A percentile compares a stretch with the other conserved stretches of the same genome.
Evolutionary conservation across 2,888 invertebrate species (phyloP).

Genomic region (Meta bourneti): DNA sequence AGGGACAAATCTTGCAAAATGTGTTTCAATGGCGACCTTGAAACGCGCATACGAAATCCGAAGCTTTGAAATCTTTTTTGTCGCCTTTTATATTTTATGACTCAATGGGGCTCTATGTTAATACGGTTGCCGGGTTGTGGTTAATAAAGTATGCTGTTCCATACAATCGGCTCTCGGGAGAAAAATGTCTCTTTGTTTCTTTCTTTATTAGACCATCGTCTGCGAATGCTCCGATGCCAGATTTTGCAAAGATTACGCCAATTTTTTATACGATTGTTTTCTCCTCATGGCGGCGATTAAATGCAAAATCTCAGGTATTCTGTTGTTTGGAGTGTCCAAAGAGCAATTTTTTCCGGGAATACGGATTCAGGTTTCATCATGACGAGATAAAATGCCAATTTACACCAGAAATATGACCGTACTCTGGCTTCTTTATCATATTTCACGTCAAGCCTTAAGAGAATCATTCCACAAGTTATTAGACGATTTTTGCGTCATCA

Average conservation of each 20-base stretch:
- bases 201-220: constrained; percentile 38
- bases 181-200: constrained; percentile 45
- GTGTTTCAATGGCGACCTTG: neutral
- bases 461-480: neutral
- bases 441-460: neutral
- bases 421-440: neutral
- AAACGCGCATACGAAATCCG: constrained; percentile 27
- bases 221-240: constrained; percentile 39
- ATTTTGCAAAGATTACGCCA: constrained; percentile 8
- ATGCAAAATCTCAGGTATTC: constrained; percentile 12
- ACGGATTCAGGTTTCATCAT: neutral
- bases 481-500: neutral
- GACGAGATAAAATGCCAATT: constrained; percentile 15
- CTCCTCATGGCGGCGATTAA: neutral
- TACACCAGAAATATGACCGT: neutral
- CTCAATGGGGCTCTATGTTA: constrained; percentile 35
- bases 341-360: constrained; percentile 11
- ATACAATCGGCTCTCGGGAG: constrained; percentile 2
- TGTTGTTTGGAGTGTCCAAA: neutral
- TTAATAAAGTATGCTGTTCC: constrained; percentile 33
- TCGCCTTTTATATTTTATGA: constrained; percentile 47
- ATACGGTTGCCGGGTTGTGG: constrained; percentile 2
- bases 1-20: neutral
- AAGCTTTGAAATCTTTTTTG: constrained; percentile 19
- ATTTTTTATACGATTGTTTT: constrained; percentile 31